phyloP scores from a whole-genome alignment of 2,113 vertebrate species.

The Datnioides undecimradiatus region DNA sequence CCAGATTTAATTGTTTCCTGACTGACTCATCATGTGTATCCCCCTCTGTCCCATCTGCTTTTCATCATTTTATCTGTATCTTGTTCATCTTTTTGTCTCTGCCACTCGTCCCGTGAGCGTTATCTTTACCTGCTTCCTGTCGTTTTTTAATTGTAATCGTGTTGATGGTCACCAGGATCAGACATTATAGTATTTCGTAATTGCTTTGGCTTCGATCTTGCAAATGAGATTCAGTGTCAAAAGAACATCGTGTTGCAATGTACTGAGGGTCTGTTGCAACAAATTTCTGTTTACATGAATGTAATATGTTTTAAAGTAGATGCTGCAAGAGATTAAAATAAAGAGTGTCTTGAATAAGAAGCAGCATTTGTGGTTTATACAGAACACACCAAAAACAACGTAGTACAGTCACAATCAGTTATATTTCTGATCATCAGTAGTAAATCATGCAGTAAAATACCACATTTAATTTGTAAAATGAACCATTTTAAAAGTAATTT shows the following conservation, averaged over 20 bases:
- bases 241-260: not conserved
- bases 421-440: no score
- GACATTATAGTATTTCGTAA: not conserved
- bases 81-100: not conserved
- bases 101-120: not conserved
- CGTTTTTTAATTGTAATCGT: not conserved
- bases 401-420: no score
- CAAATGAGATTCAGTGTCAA: not conserved
- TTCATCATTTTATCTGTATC: constrained; percentile 3
- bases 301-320: no score
- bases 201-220: not conserved
- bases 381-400: no score
- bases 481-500: no score
- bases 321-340: not conserved
- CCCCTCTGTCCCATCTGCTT: not conserved
- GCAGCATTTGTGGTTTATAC: no score
- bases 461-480: no score
- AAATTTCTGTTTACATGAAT: no score
- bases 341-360: not conserved
- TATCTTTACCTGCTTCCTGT: not conserved
- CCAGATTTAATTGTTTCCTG: constrained; percentile 60
- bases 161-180: not conserved
- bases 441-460: no score
- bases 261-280: not conserved
- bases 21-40: constrained; percentile 54